Conservation (phyloP, 2,797 vertebrate species). For the Etheostoma perlongum region DNA sequence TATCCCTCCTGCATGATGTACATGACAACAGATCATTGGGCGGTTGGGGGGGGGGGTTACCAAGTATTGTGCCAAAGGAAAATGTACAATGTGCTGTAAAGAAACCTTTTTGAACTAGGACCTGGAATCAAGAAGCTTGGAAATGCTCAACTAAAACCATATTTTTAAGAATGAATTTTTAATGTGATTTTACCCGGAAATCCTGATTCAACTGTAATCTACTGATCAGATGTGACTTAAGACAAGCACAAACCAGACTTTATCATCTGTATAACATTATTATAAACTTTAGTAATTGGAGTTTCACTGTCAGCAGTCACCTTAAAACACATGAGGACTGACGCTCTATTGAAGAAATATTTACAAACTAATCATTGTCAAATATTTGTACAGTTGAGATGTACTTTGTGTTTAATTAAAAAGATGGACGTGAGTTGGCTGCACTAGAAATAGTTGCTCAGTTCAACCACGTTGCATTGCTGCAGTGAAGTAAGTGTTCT, state of each 20-base stretch:
- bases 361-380: conserved; percentile 74
- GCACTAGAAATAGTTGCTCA: conserved; percentile 44
- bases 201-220: conserved; percentile 32
- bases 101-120: conserved; percentile 36
- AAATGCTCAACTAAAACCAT: conserved; percentile 26
- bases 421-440: conserved; percentile 63
- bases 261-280: conserved; percentile 47
- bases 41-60: conserved; percentile 47
- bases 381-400: conserved; percentile 76
- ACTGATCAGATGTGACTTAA: conserved; percentile 46
- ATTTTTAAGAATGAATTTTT: conserved; percentile 24
- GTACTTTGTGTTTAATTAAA: conserved; percentile 70
- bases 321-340: conserved; percentile 46
- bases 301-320: conserved; percentile 60
- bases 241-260: conserved; percentile 77
- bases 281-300: conserved; percentile 45
- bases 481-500: conserved; percentile 57
- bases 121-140: conserved; percentile 35
- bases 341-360: conserved; percentile 58
- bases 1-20: conserved; percentile 73
- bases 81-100: conserved; percentile 68
- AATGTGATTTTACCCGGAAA: conserved; percentile 22
- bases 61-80: conserved; percentile 86
- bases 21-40: conserved; percentile 60
- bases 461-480: conserved; percentile 54